Evolutionary conservation across 2,888 invertebrate genomes (phyloP).

Genomic region (Tinea trinotella): DNA sequence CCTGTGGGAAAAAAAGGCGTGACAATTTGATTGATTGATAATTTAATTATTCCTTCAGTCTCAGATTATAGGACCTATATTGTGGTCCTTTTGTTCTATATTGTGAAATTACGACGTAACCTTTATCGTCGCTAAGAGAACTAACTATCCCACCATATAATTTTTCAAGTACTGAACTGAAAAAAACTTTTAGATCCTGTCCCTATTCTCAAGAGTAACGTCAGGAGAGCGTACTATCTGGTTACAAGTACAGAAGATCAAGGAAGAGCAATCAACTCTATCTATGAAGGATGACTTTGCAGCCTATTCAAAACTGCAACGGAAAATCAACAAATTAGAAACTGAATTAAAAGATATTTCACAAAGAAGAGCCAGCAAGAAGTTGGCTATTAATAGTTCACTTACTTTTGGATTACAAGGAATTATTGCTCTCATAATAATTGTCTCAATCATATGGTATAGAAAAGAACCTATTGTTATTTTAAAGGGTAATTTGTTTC

Average conservation of each 20-base stretch:
- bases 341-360: slow-evolving; percentile 51
- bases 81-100: background rate
- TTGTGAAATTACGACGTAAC: background rate
- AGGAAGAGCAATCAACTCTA: slow-evolving; percentile 56
- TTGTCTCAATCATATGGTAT: slow-evolving; percentile 55
- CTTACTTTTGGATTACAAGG: slow-evolving; percentile 47
- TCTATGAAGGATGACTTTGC: slow-evolving; percentile 75
- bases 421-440: slow-evolving; percentile 38
- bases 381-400: slow-evolving; percentile 49
- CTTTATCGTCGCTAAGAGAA: too few relatives aligned
- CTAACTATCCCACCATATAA: too few relatives aligned
- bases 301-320: slow-evolving; percentile 71
- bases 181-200: slow-evolving; percentile 66
- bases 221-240: slow-evolving; percentile 52
- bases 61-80: too few relatives aligned
- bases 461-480: slow-evolving; percentile 55
- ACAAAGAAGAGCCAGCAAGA: slow-evolving; percentile 48
- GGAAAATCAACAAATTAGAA: slow-evolving; percentile 70
- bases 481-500: slow-evolving; percentile 51
- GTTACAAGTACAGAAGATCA: slow-evolving; percentile 49
- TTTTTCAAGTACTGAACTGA: too few relatives aligned
- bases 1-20: too few relatives aligned
- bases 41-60: too few relatives aligned
- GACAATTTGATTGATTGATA: too few relatives aligned
- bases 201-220: slow-evolving; percentile 59